These are phyloP conservation scores for Psittacula cyanocephala DNA, from an alignment of 2,113 vertebrate genomes.

Conservation along the genomic window DNA sequence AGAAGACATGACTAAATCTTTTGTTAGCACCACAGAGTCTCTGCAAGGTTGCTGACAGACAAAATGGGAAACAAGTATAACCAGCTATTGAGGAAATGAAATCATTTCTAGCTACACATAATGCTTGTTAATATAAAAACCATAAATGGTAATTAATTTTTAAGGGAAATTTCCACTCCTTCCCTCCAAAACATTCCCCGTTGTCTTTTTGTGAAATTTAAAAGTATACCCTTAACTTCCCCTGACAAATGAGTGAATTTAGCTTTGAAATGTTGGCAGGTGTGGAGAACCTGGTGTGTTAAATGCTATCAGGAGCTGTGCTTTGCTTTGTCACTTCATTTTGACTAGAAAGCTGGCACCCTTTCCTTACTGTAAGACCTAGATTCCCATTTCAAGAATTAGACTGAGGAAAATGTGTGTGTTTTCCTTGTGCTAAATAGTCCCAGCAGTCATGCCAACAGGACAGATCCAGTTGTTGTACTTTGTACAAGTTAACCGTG, in stretches of 20 bases:
- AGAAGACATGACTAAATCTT: constrained; percentile 55
- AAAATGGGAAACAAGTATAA: constrained; percentile 50
- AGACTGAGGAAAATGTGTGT: background rate
- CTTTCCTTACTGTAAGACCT: background rate
- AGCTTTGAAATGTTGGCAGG: background rate
- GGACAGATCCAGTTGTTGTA: background rate
- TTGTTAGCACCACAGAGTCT: constrained; percentile 41
- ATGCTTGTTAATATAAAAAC: constrained; percentile 12
- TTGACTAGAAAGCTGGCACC: background rate
- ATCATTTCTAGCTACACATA: constrained; percentile 9
- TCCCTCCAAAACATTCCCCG: background rate
- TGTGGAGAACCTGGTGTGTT: background rate
- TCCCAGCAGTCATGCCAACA: background rate
- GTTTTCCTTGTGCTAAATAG: background rate
- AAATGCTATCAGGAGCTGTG: background rate
- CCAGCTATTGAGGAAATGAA: constrained; percentile 60
- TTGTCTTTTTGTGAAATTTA: background rate
- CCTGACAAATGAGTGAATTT: background rate
- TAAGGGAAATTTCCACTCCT: background rate
- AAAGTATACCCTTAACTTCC: background rate
- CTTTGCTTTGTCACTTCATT: background rate
- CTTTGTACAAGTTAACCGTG: background rate
- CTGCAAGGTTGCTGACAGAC: constrained; percentile 55
- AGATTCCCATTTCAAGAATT: background rate
- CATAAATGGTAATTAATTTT: constrained; percentile 24